Evolutionary conservation across 2,888 invertebrate species (phyloP).

Genomic region (Pristionchus japonicus): DNA sequence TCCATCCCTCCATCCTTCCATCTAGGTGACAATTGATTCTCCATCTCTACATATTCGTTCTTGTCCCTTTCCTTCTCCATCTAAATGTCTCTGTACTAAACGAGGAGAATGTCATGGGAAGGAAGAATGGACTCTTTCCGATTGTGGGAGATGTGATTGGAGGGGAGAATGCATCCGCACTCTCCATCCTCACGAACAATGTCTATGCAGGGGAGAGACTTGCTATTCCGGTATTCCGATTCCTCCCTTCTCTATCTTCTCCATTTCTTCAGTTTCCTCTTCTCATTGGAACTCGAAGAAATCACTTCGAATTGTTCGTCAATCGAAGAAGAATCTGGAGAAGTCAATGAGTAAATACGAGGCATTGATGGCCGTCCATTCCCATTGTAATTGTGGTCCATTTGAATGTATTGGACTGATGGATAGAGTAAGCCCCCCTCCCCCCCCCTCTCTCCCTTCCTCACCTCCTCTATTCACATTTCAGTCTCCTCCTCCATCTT

Average conservation of each 20-base stretch:
- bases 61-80: not conserved
- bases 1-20: no score
- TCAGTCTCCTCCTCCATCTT: conserved; percentile 49
- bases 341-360: conserved; percentile 65
- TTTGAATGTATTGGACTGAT: conserved; percentile 50
- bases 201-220: not conserved
- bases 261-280: not conserved
- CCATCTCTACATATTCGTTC: not conserved
- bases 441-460: conserved; percentile 27
- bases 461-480: not conserved
- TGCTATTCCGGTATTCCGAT: conserved; percentile 11
- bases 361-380: conserved; percentile 70
- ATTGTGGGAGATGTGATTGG: conserved; percentile 52
- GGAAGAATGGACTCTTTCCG: conserved; percentile 49
- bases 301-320: conserved; percentile 52
- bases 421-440: not conserved
- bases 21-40: not conserved
- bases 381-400: conserved; percentile 61
- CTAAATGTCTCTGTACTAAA: not conserved
- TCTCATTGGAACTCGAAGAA: not conserved
- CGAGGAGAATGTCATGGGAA: conserved; percentile 42
- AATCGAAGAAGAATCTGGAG: conserved; percentile 60
- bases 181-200: not conserved
- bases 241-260: not conserved
- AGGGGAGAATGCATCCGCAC: conserved; percentile 48